These are phyloP conservation scores for Corythornis cristatus DNA, from an alignment of 2,113 vertebrate genomes.

Conservation along the genomic window DNA sequence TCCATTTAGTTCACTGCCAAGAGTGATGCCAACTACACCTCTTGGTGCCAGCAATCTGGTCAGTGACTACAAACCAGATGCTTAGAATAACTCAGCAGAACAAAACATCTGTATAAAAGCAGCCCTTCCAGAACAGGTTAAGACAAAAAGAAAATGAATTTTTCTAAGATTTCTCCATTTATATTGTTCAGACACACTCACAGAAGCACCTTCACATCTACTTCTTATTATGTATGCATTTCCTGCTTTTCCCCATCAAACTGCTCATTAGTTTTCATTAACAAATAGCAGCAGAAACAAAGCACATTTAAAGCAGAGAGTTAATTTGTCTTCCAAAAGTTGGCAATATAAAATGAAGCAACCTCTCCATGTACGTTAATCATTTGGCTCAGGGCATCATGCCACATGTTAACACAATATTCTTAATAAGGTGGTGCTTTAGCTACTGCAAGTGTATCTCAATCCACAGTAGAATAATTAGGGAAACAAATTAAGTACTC, in stretches of 20 bases:
- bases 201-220: neutral
- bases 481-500: neutral
- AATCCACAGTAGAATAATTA: neutral
- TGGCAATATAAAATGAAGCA: neutral
- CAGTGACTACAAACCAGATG: neutral
- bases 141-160: neutral
- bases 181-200: neutral
- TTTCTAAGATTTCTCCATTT: neutral
- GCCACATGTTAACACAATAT: neutral
- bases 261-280: neutral
- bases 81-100: neutral
- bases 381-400: neutral
- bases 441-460: neutral
- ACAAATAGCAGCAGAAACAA: neutral
- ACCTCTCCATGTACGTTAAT: neutral
- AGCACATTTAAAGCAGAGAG: neutral
- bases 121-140: neutral
- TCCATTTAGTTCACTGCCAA: neutral
- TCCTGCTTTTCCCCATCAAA: neutral
- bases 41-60: neutral
- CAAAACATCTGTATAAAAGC: neutral
- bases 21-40: neutral
- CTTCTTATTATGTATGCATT: neutral
- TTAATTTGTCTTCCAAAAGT: neutral
- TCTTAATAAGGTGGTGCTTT: neutral